A percentile compares a stretch with the other conserved stretches of the same genome.
phyloP scores from a whole-genome alignment of 2,797 vertebrate genomes.

The Peromyscus nudipes region DNA sequence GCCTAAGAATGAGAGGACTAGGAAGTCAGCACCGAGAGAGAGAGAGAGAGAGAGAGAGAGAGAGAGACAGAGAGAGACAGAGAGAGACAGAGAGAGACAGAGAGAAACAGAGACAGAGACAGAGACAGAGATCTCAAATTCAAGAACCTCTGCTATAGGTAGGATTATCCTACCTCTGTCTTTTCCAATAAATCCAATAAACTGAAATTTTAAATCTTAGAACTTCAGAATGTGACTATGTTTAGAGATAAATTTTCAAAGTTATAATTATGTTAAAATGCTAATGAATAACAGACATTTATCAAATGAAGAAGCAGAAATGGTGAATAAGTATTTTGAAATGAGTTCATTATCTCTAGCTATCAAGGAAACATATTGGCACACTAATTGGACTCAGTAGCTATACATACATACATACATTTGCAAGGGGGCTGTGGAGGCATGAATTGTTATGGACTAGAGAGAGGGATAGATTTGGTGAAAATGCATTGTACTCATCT shows the following conservation, averaged over 20 bases:
- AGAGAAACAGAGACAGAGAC: too few relatives aligned
- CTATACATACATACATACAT: not conserved
- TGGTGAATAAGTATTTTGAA: not conserved
- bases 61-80: too few relatives aligned
- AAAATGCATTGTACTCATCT: not conserved
- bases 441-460: not conserved
- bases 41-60: too few relatives aligned
- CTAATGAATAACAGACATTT: not conserved
- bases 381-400: not conserved
- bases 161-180: not conserved
- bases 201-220: not conserved
- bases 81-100: too few relatives aligned
- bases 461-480: not conserved
- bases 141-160: not conserved
- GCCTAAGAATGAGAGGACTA: not conserved
- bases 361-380: not conserved
- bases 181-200: not conserved
- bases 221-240: not conserved
- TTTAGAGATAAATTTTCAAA: not conserved
- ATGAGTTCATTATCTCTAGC: not conserved
- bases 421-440: not conserved
- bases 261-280: not conserved
- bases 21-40: not conserved
- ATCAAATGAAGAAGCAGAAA: not conserved
- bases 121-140: not conserved